Evolutionary conservation across 2,797 vertebrate species (phyloP).

Genomic region (Neostethus bicornis): DNA sequence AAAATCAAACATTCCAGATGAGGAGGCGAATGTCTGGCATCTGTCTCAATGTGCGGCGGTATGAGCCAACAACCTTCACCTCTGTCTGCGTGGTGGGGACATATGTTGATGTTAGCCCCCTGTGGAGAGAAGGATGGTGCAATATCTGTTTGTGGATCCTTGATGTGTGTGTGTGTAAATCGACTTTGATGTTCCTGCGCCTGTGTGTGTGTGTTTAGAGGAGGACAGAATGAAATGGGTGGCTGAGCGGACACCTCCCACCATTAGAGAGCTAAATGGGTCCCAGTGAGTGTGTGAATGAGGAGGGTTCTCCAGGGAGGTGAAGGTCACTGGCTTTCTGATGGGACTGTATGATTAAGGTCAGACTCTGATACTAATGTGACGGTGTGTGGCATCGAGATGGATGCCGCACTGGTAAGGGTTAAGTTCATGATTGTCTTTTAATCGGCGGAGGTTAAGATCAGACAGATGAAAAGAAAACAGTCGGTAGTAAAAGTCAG

Average conservation of each 20-base stretch:
- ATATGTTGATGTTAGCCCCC: conserved; percentile 69
- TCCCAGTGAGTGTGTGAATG: conserved; percentile 75
- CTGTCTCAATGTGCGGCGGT: conserved; percentile 7
- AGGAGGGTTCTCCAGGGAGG: conserved; percentile 76
- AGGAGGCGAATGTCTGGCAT: too few relatives aligned
- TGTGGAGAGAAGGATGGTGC: conserved; percentile 42
- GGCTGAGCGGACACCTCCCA: conserved; percentile 70
- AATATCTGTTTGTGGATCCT: conserved; percentile 42
- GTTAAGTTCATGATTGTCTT: conserved; percentile 66
- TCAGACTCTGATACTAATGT: conserved; percentile 68
- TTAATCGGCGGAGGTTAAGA: conserved; percentile 59
- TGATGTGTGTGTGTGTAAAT: conserved; percentile 17
- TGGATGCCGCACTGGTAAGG: conserved; percentile 54
- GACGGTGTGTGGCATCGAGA: conserved; percentile 57
- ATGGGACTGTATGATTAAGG: conserved; percentile 83
- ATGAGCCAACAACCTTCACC: conserved; percentile 26
- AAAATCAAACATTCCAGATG: too few relatives aligned
- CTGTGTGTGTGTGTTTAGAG: conserved; percentile 25
- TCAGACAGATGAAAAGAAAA: conserved; percentile 45
- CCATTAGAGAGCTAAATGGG: conserved; percentile 81
- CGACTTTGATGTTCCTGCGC: conserved; percentile 7
- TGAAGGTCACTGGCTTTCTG: conserved; percentile 75
- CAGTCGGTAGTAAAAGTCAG: conserved; percentile 28
- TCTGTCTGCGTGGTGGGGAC: conserved; percentile 67
- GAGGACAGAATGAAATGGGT: conserved; percentile 80